Evolutionary conservation across 2,888 invertebrate species (phyloP), one percentile per base, ranked within the genome.

Genomic region (Drosophila aldrichi): DNA sequence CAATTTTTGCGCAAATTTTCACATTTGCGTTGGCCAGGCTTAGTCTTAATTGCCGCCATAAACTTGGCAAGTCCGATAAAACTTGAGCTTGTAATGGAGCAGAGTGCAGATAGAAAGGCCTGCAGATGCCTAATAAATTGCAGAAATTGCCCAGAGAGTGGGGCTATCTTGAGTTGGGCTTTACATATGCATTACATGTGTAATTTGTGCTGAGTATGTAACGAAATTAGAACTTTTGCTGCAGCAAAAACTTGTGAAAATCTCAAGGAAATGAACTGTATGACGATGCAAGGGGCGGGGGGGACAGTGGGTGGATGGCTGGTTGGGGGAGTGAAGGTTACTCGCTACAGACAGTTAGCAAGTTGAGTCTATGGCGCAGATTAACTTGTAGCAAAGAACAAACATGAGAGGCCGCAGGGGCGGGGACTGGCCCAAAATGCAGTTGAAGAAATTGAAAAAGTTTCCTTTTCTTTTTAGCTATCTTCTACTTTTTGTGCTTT

Each of bases 381-480:
- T 84, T 88, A 84, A 84, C 88, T 84, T 84, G 84, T 84, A 88
- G 75, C 77, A 64, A 67, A 74, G 76, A 56, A 81, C 82, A 81
- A 84, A 75, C 79, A 79, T 51, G 57, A 60, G 43, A 57, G 55
- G 52, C n/a, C 25, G 32, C 8, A 14, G 18, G 18, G 6, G 55
- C 7, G 14, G n/a, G 34, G 7, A 40, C 41, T 25, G 8, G 57
- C 36, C 57, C 44, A 69, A 71, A 78, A 81, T 87, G 88, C 88
- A 85, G 85, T 74, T 80, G 82, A 89, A 87, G 89, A 87, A 87
- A 87, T 87, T 87, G 86, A 87, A 87, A 87, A 87, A 87, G 78
- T 87, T 87, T 80, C 38, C 44, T 55, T 41, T 65, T 49, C 59
- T 49, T 48, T 55, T 62, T 59, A 34, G 44, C 32, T 52, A n/a